Percentiles rank a stretch among this genome's conserved stretches.
These are phyloP conservation scores for Ganaspis brasiliensis DNA, from an alignment of 2,888 invertebrate species.

Conservation along the genomic window DNA sequence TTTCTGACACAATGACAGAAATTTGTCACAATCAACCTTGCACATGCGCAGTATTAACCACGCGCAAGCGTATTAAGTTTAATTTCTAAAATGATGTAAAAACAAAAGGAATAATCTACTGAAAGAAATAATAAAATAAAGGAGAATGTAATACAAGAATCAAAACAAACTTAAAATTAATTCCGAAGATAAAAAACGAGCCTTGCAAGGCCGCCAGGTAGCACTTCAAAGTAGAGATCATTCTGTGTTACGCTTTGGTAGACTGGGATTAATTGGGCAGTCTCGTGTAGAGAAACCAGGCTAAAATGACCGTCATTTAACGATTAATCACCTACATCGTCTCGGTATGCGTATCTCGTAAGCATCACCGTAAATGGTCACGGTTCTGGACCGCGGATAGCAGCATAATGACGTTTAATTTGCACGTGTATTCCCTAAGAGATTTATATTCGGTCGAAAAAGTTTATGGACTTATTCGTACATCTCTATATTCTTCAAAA, in stretches of 20 bases:
- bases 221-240: slow-evolving; percentile 19
- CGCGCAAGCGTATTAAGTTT: too few relatives aligned
- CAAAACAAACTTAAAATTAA: background rate
- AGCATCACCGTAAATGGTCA: slow-evolving; percentile 44
- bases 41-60: too few relatives aligned
- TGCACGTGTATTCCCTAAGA: slow-evolving; percentile 43
- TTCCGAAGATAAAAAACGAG: background rate
- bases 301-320: slow-evolving; percentile 53
- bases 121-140: too few relatives aligned
- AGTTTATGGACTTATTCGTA: slow-evolving; percentile 24
- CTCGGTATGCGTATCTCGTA: slow-evolving; percentile 36
- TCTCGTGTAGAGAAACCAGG: slow-evolving; percentile 28
- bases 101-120: too few relatives aligned
- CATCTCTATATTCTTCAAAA: background rate
- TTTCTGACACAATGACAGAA: too few relatives aligned
- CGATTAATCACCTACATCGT: slow-evolving; percentile 52
- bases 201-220: slow-evolving; percentile 16
- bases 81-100: too few relatives aligned
- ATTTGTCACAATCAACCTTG: too few relatives aligned
- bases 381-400: slow-evolving; percentile 6
- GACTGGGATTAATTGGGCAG: slow-evolving; percentile 56
- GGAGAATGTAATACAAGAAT: slow-evolving; percentile 3
- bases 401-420: slow-evolving; percentile 58
- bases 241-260: slow-evolving; percentile 50
- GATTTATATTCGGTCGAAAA: slow-evolving; percentile 31